Evolutionary conservation across 2,797 vertebrate species (phyloP), one percentile per base, ranked within the genome.

Genomic region (Alosa sapidissima): DNA sequence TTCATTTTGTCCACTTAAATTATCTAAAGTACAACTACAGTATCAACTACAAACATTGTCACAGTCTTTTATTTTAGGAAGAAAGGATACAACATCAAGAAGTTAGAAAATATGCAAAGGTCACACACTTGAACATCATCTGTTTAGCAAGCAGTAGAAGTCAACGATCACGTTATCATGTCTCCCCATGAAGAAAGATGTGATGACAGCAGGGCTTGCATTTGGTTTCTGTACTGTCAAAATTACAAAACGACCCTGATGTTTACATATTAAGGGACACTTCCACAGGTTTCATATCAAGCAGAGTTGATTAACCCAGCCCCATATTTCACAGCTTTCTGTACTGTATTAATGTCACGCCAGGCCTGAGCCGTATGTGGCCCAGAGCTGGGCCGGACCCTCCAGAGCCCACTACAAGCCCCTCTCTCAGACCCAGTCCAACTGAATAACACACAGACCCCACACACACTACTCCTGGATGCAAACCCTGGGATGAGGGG

Each of bases 21-120:
- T 89, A 90, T 91, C 89, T 92, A 93, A 96, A 96, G 94, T 96
- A 98, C 97, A 97, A 97, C 96, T 94, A 97, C 94, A 78, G 96
- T 97, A 98, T 92, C 92, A 97, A 96, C 96, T 97, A 98, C 96
- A 96, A 94, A 95, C 90, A 95, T 96, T 94, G 94, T 96, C 95
- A 98, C 97, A 91, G 94, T 96, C 92, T 91, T 90, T 96, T 96
- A 95, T 94, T 97, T 78, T 86, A 96, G 94, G 93, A 93, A 92
- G 84, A 89, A 85, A 85, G 81, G 89, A 86, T 88, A 95, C 92
- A 91, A 96, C 95, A 97, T 95, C 94, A 87, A 96, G 94, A 81
- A 92, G 93, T 92, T 84, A 93, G 93, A 94, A 93, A 91, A 90
- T 88, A 87, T 91, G 90, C 89, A 93, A 92, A 94, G 87, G 93